phyloP scores from a whole-genome alignment of 2,888 invertebrate species.

The Augochlorella aurata region DNA sequence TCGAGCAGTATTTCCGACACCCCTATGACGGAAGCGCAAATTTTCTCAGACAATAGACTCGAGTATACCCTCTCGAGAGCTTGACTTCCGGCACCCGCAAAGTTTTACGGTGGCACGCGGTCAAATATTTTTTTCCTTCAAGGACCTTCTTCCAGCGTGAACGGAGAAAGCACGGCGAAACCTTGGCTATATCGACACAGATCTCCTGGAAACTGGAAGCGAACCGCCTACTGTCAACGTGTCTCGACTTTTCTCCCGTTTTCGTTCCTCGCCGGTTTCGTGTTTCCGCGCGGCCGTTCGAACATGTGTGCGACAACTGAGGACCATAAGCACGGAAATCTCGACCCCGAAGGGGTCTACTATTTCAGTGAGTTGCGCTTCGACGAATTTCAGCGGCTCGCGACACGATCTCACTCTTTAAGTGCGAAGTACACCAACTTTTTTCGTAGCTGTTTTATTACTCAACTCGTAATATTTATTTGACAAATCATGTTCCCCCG shows the following conservation, averaged over 20 bases:
- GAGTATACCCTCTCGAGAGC: conserved; percentile 26
- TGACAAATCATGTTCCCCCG: too few species aligned
- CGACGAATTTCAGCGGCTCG: not conserved
- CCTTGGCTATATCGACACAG: conserved; percentile 36
- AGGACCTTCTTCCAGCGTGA: conserved; percentile 4
- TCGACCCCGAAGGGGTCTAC: not conserved
- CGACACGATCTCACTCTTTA: too few species aligned
- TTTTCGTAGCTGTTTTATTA: too few species aligned
- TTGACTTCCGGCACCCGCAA: conserved; percentile 25
- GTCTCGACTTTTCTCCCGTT: conserved; percentile 57
- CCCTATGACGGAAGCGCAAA: not conserved
- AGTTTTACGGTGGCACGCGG: conserved; percentile 9
- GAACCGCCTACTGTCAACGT: conserved; percentile 58
- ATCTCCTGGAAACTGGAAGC: conserved; percentile 35
- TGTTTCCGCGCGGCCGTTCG: conserved; percentile 43
- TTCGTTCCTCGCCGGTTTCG: conserved; percentile 55
- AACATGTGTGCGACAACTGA: conserved; percentile 56
- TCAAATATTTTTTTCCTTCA: conserved; percentile 11
- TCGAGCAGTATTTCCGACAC: not conserved
- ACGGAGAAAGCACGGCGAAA: conserved; percentile 36
- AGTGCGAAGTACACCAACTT: too few species aligned
- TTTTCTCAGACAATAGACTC: conserved; percentile 3
- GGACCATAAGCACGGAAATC: not conserved
- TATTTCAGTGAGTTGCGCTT: not conserved
- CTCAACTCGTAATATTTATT: too few species aligned